Conservation (phyloP, 2,888 invertebrate genomes). For the Scrobipalpa atriplicella region DNA sequence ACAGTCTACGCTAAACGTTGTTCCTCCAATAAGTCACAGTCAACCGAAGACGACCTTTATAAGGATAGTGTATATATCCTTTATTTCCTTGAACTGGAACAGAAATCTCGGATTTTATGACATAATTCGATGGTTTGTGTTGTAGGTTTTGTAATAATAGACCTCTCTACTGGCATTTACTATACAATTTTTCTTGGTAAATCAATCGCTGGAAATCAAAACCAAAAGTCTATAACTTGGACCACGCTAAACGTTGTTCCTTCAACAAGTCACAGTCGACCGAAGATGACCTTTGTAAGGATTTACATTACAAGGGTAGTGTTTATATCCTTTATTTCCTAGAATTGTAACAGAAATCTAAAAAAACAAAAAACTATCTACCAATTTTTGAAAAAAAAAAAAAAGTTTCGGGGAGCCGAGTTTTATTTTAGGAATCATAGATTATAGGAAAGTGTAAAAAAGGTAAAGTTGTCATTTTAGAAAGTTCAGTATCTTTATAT, state of each 20-base stretch:
- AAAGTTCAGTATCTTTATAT: too few species aligned
- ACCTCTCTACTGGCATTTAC: too few species aligned
- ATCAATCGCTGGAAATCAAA: too few species aligned
- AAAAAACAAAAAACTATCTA: background rate
- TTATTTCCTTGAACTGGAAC: slow-evolving; percentile 9
- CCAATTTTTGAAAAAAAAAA: too few species aligned
- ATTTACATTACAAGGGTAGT: background rate
- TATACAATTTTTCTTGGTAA: too few species aligned
- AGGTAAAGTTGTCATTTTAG: too few species aligned
- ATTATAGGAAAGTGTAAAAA: too few species aligned
- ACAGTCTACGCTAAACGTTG: background rate
- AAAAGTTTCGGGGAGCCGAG: too few species aligned
- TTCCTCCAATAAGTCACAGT: slow-evolving; percentile 12
- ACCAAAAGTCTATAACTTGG: background rate
- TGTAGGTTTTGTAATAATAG: too few species aligned
- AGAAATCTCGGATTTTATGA: too few species aligned
- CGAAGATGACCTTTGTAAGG: slow-evolving; percentile 31
- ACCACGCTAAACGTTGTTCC: slow-evolving; percentile 4
- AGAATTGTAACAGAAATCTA: background rate
- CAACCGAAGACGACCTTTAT: slow-evolving; percentile 31
- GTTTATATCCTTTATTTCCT: slow-evolving; percentile 8
- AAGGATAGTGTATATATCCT: slow-evolving; percentile 17
- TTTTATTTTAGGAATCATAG: too few species aligned
- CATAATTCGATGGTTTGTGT: too few species aligned
- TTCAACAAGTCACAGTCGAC: slow-evolving; percentile 22